Conservation (phyloP, 1,140 invertebrate species). For the Limonius californicus region DNA sequence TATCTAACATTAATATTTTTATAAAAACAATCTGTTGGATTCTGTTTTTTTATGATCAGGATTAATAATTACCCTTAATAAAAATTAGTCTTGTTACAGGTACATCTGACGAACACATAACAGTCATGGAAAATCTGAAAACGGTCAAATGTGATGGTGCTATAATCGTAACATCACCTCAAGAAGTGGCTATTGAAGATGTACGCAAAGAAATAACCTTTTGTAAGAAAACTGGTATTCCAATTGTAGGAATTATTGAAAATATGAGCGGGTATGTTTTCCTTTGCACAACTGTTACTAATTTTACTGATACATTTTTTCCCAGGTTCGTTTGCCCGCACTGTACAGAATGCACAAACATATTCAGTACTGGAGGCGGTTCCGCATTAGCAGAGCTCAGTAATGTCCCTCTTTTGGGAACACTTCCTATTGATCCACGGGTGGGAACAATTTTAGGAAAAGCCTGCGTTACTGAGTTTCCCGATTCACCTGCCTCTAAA, state of each 20-base stretch:
- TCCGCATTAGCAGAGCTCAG: constrained; percentile 63
- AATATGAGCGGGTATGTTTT: constrained; percentile 70
- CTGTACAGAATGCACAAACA: constrained; percentile 74
- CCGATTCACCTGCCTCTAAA: constrained; percentile 62
- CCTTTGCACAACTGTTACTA: too few species aligned
- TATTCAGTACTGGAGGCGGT: constrained; percentile 77
- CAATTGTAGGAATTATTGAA: constrained; percentile 83
- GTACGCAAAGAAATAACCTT: constrained; percentile 93
- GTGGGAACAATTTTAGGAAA: constrained; percentile 72
- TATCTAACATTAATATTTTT: too few species aligned
- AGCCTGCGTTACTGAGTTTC: constrained; percentile 63
- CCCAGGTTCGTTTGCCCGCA: constrained; percentile 81
- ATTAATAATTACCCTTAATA: too few species aligned
- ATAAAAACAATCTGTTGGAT: too few species aligned
- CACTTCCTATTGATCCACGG: constrained; percentile 74
- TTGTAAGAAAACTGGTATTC: constrained; percentile 79
- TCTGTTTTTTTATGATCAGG: too few species aligned
- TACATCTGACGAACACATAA: constrained; percentile 94
- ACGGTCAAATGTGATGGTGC: constrained; percentile 56
- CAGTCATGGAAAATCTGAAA: constrained; percentile 64
- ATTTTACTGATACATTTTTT: constrained; percentile 10
- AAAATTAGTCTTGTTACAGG: too few species aligned
- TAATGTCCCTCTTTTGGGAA: constrained; percentile 68
- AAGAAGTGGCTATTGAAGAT: constrained; percentile 84
- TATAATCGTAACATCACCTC: constrained; percentile 87